Percentiles rank a stretch among this genome's conserved stretches.
Evolutionary conservation across 2,797 vertebrate species (phyloP).

Genomic region (Anniella stebbinsi): DNA sequence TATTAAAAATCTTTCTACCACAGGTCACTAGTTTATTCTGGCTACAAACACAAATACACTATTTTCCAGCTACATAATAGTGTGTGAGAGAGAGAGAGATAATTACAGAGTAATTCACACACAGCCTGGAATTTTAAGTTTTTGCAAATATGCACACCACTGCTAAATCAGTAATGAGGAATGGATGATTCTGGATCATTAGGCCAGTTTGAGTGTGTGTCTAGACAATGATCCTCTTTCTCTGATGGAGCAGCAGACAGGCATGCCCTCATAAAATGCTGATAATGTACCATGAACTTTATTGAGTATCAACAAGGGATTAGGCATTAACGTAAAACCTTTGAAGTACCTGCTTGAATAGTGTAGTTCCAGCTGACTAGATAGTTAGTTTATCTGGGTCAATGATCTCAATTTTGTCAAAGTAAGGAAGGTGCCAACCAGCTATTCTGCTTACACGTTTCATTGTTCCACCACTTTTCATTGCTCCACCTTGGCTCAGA

Average conservation of each 20-base stretch:
- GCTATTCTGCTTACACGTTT: neutral
- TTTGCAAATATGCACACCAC: neutral
- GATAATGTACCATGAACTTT: neutral
- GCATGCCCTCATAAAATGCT: neutral
- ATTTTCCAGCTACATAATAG: conserved; percentile 26
- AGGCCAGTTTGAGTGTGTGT: neutral
- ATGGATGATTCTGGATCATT: neutral
- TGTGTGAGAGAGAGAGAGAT: conserved; percentile 34
- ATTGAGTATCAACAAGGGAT: neutral
- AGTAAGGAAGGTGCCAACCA: neutral
- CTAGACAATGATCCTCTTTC: neutral
- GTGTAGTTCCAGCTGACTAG: neutral
- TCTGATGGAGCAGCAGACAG: neutral
- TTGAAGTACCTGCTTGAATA: neutral
- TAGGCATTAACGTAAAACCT: neutral
- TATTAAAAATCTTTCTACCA: conserved; percentile 46
- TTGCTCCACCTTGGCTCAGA: neutral
- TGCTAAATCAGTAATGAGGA: neutral
- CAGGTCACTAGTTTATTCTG: conserved; percentile 49
- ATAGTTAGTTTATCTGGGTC: too few relatives aligned
- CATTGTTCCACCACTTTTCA: neutral
- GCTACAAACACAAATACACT: conserved; percentile 37
- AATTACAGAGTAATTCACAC: neutral
- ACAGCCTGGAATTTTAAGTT: neutral
- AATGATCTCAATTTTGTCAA: neutral